Base-by-base conservation (phyloP, 1,140 invertebrate species). In the Dendroctonus ponderosae region DNA sequence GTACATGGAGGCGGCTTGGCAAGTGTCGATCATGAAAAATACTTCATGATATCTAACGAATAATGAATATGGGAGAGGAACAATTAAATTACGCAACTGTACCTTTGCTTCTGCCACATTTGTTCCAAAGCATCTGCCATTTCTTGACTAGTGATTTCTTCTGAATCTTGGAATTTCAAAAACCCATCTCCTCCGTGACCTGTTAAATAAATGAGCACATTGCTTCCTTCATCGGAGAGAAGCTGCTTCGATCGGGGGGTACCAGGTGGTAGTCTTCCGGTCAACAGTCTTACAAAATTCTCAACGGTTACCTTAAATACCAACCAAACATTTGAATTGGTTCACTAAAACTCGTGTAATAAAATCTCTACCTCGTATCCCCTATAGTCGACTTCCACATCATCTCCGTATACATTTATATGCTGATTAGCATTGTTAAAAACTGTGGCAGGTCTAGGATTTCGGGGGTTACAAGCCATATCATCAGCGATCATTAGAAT, bases 121-220 rank as follows among this genome's bases (percentile, higher is more conserved):
- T 99, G 97, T 79, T 99, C 95, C 67, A 99, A 86, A 39, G 97
- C 97, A 87, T 99, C 96, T 12, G 96, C 97, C 69, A 99, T 82
- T 78, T 99, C 98, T 75, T 97, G 91, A 81, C 93, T 97, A n/a
- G 97, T 99, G 8, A 99, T 94, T 83, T 99, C 98, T 80, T 99
- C 96, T 1, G 96, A 93, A 81, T 99, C 98, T 84, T 99, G 98
- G 78, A 99, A 99, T 80, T 99, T 99, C 0, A 99, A 81, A 78
- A 99, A 99, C 0, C 97, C 97, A 84, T 99, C 97, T 41, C 97
- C 98, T 12, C 98, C 98, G 82, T 99, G 98, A 0, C 97, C 96
- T 68, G 90, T 93, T 74, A 99, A 86, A 80, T 99, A 99, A 71
- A 99, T 94, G 0, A 99, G 81, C 52, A 99, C 93, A 81, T 99